Evolutionary conservation across 2,888 invertebrate genomes (phyloP), one percentile per base, ranked within the genome.

Genomic region (Tricholauxania praeusta): DNA sequence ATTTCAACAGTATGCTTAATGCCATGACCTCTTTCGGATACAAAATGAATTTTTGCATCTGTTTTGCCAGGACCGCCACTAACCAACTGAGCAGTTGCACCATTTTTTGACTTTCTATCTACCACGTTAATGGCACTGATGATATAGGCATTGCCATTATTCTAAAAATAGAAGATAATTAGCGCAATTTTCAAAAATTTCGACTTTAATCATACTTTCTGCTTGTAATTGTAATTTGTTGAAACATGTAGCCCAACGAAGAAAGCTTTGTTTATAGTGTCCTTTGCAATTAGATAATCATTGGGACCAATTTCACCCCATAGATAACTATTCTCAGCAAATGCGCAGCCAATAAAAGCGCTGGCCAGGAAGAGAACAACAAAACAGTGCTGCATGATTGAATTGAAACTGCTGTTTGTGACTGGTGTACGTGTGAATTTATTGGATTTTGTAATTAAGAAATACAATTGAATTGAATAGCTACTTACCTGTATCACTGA

Each of bases 31-130:
- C 87, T 82, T 76, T 84, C 74, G 1, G 89, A 89, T 73, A 85
- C 87, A 76, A 89, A 89, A 47, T 80, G 76, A 1, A 90, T 73
- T 1, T 86, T 87, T 22, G 84, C 88, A 19, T 85, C 83, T 68
- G 79, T 85, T 22, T 80, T 80, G 12, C 88, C 88, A 3, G 88
- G 87, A 12, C 90, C 90, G 49, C 89, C 89, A 0, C 70, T 64
- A 0, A 79, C 0, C 1, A 89, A 72, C 10, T 78, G 81, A 2
- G 85, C 87, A 8, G 82, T 82, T 1, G 89, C 89, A 48, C 88
- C 86, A 62, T 81, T 81, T 12, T 72, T 79, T 59, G 74, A 77
- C 63, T 71, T 77, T 71, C 69, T 71, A 65, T 80, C 78, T 3
- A 51, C 75, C 2, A 80, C 77, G 39, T 67, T 74, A 70, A 80